Conservation (phyloP, 1,140 invertebrate genomes). For the Papilio glaucus region DNA sequence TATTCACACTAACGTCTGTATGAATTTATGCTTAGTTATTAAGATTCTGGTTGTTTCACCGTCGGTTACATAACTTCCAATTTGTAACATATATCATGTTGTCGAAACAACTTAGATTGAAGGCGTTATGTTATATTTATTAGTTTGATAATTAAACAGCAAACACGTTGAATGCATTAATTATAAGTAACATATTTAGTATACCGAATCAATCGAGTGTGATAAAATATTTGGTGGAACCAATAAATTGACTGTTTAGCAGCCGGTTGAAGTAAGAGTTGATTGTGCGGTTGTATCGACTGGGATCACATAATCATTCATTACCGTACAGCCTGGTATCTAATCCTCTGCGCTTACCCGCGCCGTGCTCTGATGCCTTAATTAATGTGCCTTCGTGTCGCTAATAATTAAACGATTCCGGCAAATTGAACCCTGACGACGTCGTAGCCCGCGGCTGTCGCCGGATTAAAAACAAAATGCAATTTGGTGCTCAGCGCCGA, state of each 20-base stretch:
- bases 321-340: constrained; percentile 68
- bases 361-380: constrained; percentile 76
- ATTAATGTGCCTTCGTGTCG: constrained; percentile 80
- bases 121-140: background rate
- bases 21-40: background rate
- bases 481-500: constrained; percentile 55
- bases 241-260: background rate
- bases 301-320: constrained; percentile 63
- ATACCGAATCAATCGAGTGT: background rate
- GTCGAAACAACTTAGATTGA: background rate
- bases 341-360: constrained; percentile 65
- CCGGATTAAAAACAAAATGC: constrained; percentile 73
- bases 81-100: background rate
- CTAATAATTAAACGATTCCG: constrained; percentile 76
- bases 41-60: background rate
- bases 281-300: constrained; percentile 7
- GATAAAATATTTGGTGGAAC: background rate
- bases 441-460: constrained; percentile 56
- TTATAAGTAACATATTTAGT: no score
- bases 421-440: constrained; percentile 70
- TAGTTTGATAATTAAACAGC: constrained; percentile 5
- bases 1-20: background rate
- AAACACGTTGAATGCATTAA: no score
- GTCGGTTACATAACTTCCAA: background rate
- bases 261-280: constrained; percentile 10